phyloP scores from a whole-genome alignment of 2,113 vertebrate species.

The Plotosus lineatus region DNA sequence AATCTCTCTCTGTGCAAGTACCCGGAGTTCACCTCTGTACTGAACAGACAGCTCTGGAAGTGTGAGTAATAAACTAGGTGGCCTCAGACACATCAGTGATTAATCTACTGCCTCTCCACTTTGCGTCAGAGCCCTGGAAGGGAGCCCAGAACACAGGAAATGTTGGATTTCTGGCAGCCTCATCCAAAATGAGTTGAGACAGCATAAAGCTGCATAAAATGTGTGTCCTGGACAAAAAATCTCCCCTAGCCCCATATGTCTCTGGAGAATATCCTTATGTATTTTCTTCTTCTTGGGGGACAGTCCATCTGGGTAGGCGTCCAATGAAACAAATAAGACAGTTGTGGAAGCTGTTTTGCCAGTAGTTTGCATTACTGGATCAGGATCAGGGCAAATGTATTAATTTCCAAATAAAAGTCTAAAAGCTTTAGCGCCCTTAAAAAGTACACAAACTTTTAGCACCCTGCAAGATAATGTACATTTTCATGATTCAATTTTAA shows the following conservation, averaged over 20 bases:
- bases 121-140: constrained; percentile 55
- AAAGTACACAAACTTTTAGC: background rate
- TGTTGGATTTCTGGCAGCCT: constrained; percentile 56
- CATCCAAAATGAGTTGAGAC: constrained; percentile 60
- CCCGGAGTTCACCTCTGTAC: constrained; percentile 42
- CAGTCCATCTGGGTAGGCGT: constrained; percentile 56
- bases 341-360: constrained; percentile 47
- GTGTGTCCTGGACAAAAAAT: constrained; percentile 58
- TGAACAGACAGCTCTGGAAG: constrained; percentile 51
- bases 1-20: constrained; percentile 41
- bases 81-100: constrained; percentile 58
- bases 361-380: constrained; percentile 28
- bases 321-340: constrained; percentile 57
- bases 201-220: constrained; percentile 58
- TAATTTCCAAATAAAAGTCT: constrained; percentile 21
- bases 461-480: background rate
- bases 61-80: constrained; percentile 53
- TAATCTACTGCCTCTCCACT: constrained; percentile 61
- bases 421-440: background rate
- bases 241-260: constrained; percentile 62
- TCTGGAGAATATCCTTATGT: constrained; percentile 59
- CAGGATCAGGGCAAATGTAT: constrained; percentile 26
- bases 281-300: constrained; percentile 52
- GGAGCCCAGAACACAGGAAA: constrained; percentile 59
- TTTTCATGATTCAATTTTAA: background rate